phyloP scores from a whole-genome alignment of 92 coral and sea anemone species.

The Phymanthus crucifer region DNA sequence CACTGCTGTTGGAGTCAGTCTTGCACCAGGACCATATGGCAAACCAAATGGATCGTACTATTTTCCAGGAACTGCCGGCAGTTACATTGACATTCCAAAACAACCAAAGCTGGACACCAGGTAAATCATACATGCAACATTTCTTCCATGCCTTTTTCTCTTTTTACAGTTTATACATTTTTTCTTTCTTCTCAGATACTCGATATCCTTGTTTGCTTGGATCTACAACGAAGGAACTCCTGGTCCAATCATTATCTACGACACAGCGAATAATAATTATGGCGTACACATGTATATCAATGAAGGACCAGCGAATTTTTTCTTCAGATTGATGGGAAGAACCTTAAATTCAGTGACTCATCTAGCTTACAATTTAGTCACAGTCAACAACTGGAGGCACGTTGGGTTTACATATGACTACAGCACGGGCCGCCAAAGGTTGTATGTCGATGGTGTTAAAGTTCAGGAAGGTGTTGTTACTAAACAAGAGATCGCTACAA shows the following conservation, averaged over 20 bases:
- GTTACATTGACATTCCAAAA: background rate
- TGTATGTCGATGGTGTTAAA: conserved; percentile 13
- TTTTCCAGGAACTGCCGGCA: conserved; percentile 2
- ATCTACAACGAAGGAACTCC: background rate
- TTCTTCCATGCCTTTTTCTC: background rate
- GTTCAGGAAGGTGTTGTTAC: background rate
- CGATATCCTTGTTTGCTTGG: conserved; percentile 16
- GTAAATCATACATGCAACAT: background rate
- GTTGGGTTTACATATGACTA: conserved; percentile 32
- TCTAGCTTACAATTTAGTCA: background rate
- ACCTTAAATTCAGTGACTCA: background rate
- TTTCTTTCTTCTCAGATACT: background rate
- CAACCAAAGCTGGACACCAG: background rate
- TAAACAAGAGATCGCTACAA: conserved; percentile 30
- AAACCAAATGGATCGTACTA: conserved; percentile 9
- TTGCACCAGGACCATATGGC: conserved; percentile 16
- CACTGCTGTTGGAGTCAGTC: conserved; percentile 5
- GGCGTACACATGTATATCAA: background rate
- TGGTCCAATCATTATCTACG: conserved; percentile 21
- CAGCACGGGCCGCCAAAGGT: background rate
- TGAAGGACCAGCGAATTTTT: background rate
- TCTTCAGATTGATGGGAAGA: background rate
- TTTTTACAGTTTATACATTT: no score
- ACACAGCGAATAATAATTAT: background rate
- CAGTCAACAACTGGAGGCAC: conserved; percentile 25